Conservation (phyloP, 2,113 vertebrate species). For the Crotophaga sulcirostris region DNA sequence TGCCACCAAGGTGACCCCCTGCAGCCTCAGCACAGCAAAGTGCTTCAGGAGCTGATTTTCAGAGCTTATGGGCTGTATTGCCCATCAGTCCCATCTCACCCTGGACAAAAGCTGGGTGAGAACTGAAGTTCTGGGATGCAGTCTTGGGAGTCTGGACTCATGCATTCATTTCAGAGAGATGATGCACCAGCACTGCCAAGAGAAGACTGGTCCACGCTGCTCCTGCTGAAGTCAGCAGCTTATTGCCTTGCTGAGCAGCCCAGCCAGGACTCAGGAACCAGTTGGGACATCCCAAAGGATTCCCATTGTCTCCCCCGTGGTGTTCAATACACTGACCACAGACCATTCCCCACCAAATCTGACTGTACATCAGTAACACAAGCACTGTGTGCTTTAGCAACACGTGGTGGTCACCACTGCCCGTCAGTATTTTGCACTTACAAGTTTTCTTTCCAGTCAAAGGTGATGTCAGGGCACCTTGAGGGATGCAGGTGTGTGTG, state of each 20-base stretch:
- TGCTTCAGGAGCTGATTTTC: background rate
- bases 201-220: background rate
- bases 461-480: background rate
- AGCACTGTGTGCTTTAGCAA: fast-evolving
- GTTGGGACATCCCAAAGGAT: background rate
- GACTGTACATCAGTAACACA: background rate
- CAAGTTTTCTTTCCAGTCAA: background rate
- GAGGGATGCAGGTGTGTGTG: background rate
- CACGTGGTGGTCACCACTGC: fast-evolving
- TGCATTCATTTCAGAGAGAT: background rate
- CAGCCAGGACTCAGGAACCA: background rate
- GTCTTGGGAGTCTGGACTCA: background rate
- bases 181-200: background rate
- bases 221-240: slow-evolving; percentile 41
- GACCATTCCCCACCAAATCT: background rate
- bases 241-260: background rate
- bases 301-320: background rate
- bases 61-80: background rate
- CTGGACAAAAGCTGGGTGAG: background rate
- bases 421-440: background rate
- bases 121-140: background rate
- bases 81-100: background rate
- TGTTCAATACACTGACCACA: background rate
- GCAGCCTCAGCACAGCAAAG: background rate
- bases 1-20: background rate